These are phyloP conservation scores for Rhinella marina DNA, from an alignment of 2,797 vertebrate genomes.

Conservation along the genomic window DNA sequence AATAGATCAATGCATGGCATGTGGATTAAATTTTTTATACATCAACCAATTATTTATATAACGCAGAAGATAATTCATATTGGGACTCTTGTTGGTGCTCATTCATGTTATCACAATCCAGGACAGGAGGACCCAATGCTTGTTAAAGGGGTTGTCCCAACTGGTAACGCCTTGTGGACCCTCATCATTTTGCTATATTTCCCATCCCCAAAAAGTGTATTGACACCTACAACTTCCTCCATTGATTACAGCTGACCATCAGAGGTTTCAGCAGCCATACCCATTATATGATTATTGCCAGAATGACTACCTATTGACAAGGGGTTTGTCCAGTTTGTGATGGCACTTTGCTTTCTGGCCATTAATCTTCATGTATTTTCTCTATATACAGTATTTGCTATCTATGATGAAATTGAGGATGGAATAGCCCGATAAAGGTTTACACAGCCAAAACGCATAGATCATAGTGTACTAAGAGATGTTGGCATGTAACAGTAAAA, in stretches of 20 bases:
- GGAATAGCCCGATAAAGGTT: background rate
- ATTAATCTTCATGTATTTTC: background rate
- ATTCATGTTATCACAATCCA: no score
- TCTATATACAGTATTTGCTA: background rate
- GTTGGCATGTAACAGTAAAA: background rate
- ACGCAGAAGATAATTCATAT: no score
- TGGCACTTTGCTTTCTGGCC: background rate
- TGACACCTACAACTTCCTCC: background rate
- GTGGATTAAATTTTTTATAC: no score
- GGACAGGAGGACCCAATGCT: no score
- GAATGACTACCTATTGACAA: no score
- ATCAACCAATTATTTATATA: no score
- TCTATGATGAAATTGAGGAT: background rate
- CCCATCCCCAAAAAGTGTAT: background rate
- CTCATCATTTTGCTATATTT: no score
- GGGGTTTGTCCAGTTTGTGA: no score
- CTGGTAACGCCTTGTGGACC: no score
- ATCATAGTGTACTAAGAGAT: background rate
- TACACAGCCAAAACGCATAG: background rate
- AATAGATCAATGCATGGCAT: no score
- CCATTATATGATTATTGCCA: background rate
- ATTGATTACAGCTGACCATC: background rate
- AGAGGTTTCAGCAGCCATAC: background rate
- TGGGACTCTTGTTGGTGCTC: no score
- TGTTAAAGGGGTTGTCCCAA: no score